Evolutionary conservation across 1,140 invertebrate species (phyloP).

Genomic region (Augochlora pura): DNA sequence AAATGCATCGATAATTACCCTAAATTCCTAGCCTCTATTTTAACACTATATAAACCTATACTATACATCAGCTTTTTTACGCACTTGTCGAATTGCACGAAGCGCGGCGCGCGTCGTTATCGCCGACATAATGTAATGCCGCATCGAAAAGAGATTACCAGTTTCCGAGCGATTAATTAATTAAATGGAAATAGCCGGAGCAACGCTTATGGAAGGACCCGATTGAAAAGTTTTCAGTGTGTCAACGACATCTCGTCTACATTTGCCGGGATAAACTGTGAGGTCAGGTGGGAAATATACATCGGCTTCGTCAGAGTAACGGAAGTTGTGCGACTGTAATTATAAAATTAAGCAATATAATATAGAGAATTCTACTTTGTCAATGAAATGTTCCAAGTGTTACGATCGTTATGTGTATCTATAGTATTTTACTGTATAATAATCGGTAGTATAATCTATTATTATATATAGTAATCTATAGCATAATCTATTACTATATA

Average conservation of each 20-base stretch:
- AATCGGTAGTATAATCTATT: no score
- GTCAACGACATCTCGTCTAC: neutral
- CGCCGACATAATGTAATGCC: slow-evolving; percentile 41
- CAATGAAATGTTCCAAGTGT: neutral
- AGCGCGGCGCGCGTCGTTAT: neutral
- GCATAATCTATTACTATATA: no score
- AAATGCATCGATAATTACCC: no score
- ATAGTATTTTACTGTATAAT: no score
- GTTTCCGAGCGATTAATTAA: slow-evolving; percentile 50
- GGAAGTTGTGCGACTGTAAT: no score
- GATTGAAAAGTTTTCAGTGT: neutral
- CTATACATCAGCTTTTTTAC: no score
- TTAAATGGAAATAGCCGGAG: slow-evolving; percentile 43
- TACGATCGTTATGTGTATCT: no score
- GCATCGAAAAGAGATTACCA: slow-evolving; percentile 34
- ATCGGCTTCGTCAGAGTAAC: no score
- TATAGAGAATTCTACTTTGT: neutral
- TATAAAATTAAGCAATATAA: no score
- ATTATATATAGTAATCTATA: no score
- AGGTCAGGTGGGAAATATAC: neutral
- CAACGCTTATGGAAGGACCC: neutral
- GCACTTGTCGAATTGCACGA: neutral
- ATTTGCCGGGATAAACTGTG: neutral
- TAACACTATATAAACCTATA: no score
- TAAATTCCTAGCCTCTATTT: no score